Percentiles rank a stretch among this genome's conserved stretches.
phyloP scores from a whole-genome alignment of 2,113 vertebrate genomes.

The Lampris megalopsis region DNA sequence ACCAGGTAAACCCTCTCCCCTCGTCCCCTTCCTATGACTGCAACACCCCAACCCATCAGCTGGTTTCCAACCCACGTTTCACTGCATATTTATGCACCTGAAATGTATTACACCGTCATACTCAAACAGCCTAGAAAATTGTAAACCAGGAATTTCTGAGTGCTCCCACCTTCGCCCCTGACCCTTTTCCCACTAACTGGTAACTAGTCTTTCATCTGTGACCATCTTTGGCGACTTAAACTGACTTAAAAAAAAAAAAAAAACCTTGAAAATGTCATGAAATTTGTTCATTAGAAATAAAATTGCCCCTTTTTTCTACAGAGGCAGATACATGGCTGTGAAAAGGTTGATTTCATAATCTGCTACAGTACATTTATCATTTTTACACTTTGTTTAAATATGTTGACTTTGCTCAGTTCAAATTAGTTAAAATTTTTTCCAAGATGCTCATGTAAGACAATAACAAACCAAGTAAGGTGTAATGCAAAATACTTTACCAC shows the following conservation, averaged over 20 bases:
- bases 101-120: not conserved
- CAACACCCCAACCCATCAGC: not conserved
- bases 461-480: no score
- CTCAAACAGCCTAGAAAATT: not conserved
- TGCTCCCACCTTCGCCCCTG: not conserved
- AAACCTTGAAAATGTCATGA: not conserved
- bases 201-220: no score
- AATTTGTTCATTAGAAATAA: not conserved
- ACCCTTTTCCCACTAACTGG: no score
- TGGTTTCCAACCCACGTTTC: not conserved
- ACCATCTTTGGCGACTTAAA: not conserved
- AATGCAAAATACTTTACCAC: no score
- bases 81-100: not conserved
- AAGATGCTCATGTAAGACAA: no score
- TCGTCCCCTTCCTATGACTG: not conserved
- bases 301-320: not conserved
- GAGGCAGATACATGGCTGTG: no score
- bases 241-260: not conserved
- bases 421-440: no score
- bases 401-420: no score
- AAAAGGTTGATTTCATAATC: no score
- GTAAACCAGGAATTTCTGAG: not conserved
- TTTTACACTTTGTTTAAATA: no score
- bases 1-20: constrained; percentile 83
- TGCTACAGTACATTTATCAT: no score